phyloP scores from a whole-genome alignment of 2,113 vertebrate species.

The Ictidomys tridecemlineatus region DNA sequence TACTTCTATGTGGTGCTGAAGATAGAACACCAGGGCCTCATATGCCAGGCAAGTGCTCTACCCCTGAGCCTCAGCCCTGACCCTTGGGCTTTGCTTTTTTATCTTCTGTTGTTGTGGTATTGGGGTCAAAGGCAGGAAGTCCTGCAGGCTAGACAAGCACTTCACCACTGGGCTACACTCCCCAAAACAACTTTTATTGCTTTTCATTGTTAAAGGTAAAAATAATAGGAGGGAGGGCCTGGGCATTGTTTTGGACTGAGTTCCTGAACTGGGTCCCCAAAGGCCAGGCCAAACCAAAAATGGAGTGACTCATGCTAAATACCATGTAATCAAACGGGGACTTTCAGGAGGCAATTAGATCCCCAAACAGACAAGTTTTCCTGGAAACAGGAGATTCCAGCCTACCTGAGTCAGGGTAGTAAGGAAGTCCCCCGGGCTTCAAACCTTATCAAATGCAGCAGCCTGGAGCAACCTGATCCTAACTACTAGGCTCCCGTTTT shows the following conservation, averaged over 20 bases:
- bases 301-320: not conserved
- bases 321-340: not conserved
- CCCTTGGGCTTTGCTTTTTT: too few species aligned
- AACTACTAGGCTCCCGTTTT: not conserved
- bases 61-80: too few species aligned
- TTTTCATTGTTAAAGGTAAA: not conserved
- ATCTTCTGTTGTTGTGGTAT: too few species aligned
- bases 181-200: not conserved
- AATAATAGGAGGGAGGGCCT: not conserved
- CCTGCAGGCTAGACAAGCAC: too few species aligned
- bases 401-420: not conserved
- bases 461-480: not conserved
- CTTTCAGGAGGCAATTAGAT: not conserved
- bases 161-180: not conserved
- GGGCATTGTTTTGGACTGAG: not conserved
- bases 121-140: not conserved
- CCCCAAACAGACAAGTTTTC: not conserved
- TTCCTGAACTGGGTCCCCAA: not conserved
- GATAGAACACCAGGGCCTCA: too few species aligned
- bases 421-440: slow-evolving; percentile 4
- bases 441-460: not conserved
- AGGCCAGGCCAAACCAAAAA: not conserved
- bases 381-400: slow-evolving; percentile 49
- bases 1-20: too few species aligned
- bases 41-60: too few species aligned